phyloP scores from a whole-genome alignment of 2,113 vertebrate genomes.

The Amblyornis subalaris region DNA sequence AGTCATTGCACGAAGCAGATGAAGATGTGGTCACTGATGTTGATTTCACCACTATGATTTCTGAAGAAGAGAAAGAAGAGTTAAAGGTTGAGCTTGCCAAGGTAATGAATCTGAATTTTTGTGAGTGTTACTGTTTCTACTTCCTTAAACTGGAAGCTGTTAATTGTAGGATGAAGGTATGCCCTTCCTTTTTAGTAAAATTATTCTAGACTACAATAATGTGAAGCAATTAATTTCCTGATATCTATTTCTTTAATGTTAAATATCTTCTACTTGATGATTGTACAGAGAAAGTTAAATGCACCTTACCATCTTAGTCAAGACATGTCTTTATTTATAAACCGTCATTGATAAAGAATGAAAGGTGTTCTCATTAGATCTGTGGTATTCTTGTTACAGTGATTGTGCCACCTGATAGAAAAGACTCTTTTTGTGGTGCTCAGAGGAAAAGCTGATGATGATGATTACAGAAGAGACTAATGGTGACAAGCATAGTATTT shows the following conservation, averaged over 20 bases:
- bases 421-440: neutral
- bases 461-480: neutral
- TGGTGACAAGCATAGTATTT: neutral
- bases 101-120: conserved; percentile 69
- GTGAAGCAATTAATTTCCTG: neutral
- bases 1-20: conserved; percentile 81
- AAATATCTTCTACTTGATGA: neutral
- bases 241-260: neutral
- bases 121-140: neutral
- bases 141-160: neutral
- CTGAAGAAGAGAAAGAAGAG: conserved; percentile 92
- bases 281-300: neutral
- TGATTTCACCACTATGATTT: conserved; percentile 79
- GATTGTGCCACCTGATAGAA: neutral
- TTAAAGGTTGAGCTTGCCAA: conserved; percentile 84
- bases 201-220: neutral
- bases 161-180: neutral
- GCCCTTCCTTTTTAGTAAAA: neutral
- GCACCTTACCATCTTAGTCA: neutral
- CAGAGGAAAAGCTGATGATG: neutral
- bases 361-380: neutral
- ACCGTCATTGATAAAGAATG: neutral
- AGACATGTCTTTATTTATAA: neutral
- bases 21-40: conserved; percentile 82
- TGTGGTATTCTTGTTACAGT: neutral